phyloP scores from a whole-genome alignment of 1,140 invertebrate species.

The Hyles vespertilio region DNA sequence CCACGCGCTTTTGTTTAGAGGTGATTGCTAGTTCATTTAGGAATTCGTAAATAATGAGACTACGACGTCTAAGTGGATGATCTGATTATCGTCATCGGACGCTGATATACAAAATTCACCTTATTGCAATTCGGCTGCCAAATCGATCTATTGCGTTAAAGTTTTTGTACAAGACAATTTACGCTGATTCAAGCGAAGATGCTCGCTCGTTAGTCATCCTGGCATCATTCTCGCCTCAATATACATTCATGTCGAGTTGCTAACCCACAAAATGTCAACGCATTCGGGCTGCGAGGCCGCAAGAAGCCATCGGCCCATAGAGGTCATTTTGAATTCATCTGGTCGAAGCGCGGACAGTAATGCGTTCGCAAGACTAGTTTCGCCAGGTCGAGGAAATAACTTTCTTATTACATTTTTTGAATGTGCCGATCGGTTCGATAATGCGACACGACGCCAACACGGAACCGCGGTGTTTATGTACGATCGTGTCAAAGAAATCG shows the following conservation, averaged over 20 bases:
- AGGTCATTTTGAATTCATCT: conserved; percentile 75
- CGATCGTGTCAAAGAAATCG: conserved; percentile 35
- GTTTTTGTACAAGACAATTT: conserved; percentile 51
- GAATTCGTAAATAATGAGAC: conserved; percentile 53
- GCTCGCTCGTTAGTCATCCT: conserved; percentile 68
- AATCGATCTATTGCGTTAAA: conserved; percentile 65
- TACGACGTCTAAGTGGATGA: conserved; percentile 55
- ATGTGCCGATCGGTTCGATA: conserved; percentile 43
- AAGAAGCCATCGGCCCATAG: conserved; percentile 69
- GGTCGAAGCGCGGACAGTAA: conserved; percentile 69
- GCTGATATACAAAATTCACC: conserved; percentile 69
- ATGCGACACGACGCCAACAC: conserved; percentile 41
- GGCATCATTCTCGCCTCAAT: conserved; percentile 58
- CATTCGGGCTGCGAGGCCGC: conserved; percentile 65
- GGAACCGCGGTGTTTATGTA: conserved; percentile 48
- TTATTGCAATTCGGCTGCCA: conserved; percentile 57
- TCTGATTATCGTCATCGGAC: conserved; percentile 57
- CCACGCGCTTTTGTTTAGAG: conserved; percentile 38
- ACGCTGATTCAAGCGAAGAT: conserved; percentile 53
- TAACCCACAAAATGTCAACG: conserved; percentile 70
- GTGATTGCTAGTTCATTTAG: conserved; percentile 26
- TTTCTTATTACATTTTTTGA: conserved; percentile 68
- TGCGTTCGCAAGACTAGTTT: conserved; percentile 72
- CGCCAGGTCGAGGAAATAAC: conserved; percentile 73
- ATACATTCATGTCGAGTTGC: conserved; percentile 62